Conservation (phyloP, 2,113 vertebrate species). For the Gnathonemus echidnorhynchus region DNA sequence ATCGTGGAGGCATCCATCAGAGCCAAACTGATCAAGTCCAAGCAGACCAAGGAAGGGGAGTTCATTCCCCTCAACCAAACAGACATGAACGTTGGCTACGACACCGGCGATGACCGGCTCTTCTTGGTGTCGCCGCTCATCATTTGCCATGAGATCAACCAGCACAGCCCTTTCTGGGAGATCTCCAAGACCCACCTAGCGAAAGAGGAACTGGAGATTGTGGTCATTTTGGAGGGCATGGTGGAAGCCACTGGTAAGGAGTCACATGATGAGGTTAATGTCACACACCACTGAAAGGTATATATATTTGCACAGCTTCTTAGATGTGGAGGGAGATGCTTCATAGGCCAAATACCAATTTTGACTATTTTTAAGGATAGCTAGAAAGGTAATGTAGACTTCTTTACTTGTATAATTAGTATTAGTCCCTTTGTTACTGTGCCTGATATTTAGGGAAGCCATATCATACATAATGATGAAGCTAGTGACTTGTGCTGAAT, state of each 20-base stretch:
- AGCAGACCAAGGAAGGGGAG: slow-evolving; percentile 98
- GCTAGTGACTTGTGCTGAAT: background rate
- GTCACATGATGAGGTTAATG: background rate
- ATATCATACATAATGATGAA: background rate
- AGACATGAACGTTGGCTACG: slow-evolving; percentile 96
- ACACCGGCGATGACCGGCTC: slow-evolving; percentile 92
- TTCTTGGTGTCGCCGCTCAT: slow-evolving; percentile 97
- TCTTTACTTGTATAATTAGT: background rate
- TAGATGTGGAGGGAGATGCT: background rate
- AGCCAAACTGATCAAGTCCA: slow-evolving; percentile 97
- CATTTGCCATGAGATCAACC: slow-evolving; percentile 97
- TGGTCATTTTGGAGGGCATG: slow-evolving; percentile 98
- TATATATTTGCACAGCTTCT: background rate
- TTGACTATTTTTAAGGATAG: background rate
- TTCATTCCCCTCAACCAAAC: slow-evolving; percentile 98
- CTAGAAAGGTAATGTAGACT: background rate
- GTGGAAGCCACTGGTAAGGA: slow-evolving; percentile 96
- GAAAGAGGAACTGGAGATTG: slow-evolving; percentile 92
- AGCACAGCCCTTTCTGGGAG: slow-evolving; percentile 97
- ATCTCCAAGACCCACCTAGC: slow-evolving; percentile 83
- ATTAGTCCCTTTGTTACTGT: background rate
- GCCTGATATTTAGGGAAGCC: background rate
- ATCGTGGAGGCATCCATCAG: slow-evolving; percentile 97
- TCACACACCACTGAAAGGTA: background rate
- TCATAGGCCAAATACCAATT: background rate